A percentile compares a stretch with the other conserved stretches of the same genome.
These are phyloP conservation scores for Callorhinus ursinus DNA, from an alignment of 2,113 vertebrate species.

Conservation along the genomic window DNA sequence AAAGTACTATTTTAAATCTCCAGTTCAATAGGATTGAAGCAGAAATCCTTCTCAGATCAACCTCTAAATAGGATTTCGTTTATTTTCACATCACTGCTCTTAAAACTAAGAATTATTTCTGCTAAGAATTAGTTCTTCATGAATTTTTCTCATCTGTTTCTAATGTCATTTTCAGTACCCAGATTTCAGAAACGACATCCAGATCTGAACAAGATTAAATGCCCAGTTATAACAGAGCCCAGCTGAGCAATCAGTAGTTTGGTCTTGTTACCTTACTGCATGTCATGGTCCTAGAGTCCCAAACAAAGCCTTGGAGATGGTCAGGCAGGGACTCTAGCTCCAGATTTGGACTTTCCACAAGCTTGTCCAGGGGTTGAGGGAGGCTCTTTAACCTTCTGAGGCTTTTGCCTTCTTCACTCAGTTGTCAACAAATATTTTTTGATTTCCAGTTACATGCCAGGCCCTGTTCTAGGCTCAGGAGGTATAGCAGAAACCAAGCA, in stretches of 20 bases:
- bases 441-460: background rate
- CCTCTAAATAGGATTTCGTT: constrained; percentile 18
- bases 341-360: background rate
- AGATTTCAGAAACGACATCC: constrained; percentile 15
- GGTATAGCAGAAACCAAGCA: background rate
- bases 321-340: background rate
- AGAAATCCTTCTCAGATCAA: constrained; percentile 15
- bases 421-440: background rate
- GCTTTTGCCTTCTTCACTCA: background rate
- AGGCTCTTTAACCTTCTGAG: background rate
- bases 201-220: background rate
- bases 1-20: background rate
- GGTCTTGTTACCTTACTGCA: background rate
- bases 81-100: background rate
- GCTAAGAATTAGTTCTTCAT: constrained; percentile 5
- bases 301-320: background rate
- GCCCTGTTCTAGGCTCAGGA: background rate
- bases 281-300: background rate
- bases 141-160: background rate
- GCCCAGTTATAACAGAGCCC: background rate
- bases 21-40: background rate
- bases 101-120: constrained; percentile 32
- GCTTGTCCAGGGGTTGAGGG: background rate
- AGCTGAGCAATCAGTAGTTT: background rate
- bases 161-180: background rate